phyloP scores from a whole-genome alignment of 53 echinoderm and acorn worm species.

The Echinarachnius parma region DNA sequence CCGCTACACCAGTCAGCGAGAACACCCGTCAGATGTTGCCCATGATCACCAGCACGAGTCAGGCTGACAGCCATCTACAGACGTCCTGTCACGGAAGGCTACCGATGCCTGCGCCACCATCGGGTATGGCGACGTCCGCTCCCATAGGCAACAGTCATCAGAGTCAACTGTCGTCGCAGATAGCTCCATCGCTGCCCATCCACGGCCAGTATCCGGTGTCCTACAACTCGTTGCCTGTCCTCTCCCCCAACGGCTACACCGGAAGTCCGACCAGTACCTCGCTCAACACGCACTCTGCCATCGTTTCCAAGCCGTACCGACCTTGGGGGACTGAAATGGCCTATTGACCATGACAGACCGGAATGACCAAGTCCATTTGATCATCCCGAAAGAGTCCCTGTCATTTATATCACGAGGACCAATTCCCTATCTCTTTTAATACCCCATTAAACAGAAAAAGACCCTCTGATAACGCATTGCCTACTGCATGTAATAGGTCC shows the following conservation, averaged over 20 bases:
- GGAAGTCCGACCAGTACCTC: conserved; percentile 83
- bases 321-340: conserved; percentile 99
- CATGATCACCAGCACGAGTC: conserved; percentile 90
- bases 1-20: conserved; percentile 48
- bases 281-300: conserved; percentile 71
- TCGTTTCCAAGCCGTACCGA: conserved; percentile 89
- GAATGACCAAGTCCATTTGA: background rate
- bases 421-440: too few species aligned
- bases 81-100: conserved; percentile 81
- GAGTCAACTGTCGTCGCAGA: conserved; percentile 73
- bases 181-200: conserved; percentile 72
- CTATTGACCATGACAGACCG: conserved; percentile 54
- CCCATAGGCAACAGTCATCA: conserved; percentile 62
- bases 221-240: conserved; percentile 90
- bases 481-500: too few species aligned
- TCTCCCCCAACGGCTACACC: conserved; percentile 92
- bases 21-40: conserved; percentile 89
- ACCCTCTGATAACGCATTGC: too few species aligned
- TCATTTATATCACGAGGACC: too few species aligned
- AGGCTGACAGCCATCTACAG: conserved; percentile 61
- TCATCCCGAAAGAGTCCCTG: too few species aligned
- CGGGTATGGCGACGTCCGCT: conserved; percentile 63
- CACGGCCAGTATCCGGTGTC: conserved; percentile 96
- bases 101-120: conserved; percentile 62
- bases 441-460: too few species aligned